Evolutionary conservation across 2,797 vertebrate genomes (phyloP).

Genomic region (Chromis chromis): DNA sequence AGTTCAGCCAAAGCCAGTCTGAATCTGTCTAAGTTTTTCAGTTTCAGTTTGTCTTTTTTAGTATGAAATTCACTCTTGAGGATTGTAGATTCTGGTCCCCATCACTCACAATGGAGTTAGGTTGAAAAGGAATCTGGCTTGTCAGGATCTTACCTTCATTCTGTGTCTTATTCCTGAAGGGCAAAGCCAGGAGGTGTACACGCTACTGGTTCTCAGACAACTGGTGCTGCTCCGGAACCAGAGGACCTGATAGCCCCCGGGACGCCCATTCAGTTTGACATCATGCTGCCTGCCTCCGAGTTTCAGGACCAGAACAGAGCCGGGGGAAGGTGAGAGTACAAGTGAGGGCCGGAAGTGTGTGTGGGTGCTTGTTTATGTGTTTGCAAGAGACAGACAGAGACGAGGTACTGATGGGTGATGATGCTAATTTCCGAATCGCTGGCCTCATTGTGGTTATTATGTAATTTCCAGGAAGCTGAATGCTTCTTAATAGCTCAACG

Average conservation of each 20-base stretch:
- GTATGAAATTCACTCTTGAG: neutral
- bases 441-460: conserved; percentile 28
- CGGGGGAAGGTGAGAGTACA: conserved; percentile 87
- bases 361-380: conserved; percentile 28
- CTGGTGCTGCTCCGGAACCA: conserved; percentile 74
- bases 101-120: neutral
- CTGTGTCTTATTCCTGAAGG: conserved; percentile 55
- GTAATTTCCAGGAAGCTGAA: conserved; percentile 60
- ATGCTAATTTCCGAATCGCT: conserved; percentile 54
- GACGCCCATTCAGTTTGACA: conserved; percentile 98
- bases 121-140: neutral
- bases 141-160: neutral
- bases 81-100: neutral
- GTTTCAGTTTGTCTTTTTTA: neutral
- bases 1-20: too few relatives aligned
- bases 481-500: conserved; percentile 33
- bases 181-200: conserved; percentile 81
- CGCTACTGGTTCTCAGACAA: conserved; percentile 68
- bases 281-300: conserved; percentile 93
- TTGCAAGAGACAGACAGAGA: neutral
- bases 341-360: conserved; percentile 7
- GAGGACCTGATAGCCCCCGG: conserved; percentile 92
- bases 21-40: too few relatives aligned
- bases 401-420: conserved; percentile 1
- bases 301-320: conserved; percentile 94